These are phyloP conservation scores for Hippocampus kuda DNA, from an alignment of 2,797 vertebrate species.

Conservation along the genomic window DNA sequence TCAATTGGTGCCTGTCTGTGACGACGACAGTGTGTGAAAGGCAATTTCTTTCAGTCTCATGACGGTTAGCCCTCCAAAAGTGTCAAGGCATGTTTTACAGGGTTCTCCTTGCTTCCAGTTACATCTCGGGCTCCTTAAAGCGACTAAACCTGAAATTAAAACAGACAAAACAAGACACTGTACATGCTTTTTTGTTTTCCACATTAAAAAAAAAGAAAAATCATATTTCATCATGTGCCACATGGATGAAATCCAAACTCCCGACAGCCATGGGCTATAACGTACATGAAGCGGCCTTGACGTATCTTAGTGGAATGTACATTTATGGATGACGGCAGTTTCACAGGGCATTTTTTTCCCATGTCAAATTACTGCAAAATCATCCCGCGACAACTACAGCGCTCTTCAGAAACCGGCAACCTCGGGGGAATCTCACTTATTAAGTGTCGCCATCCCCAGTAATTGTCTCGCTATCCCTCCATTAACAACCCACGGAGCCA, in stretches of 20 bases:
- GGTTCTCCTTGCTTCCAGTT: slow-evolving; percentile 41
- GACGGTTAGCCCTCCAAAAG: slow-evolving; percentile 16
- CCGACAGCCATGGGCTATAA: slow-evolving; percentile 5
- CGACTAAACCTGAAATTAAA: slow-evolving; percentile 39
- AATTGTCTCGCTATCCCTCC: slow-evolving; percentile 31
- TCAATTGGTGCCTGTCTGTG: slow-evolving; percentile 21
- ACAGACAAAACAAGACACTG: slow-evolving; percentile 18
- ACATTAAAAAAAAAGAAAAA: slow-evolving; percentile 6
- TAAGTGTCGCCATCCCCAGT: slow-evolving; percentile 21
- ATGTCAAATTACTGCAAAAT: slow-evolving; percentile 8
- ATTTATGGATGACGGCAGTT: slow-evolving; percentile 15
- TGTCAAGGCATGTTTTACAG: slow-evolving; percentile 56
- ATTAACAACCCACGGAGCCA: slow-evolving; percentile 18
- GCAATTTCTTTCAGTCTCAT: slow-evolving; percentile 18
- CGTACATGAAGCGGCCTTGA: slow-evolving; percentile 17
- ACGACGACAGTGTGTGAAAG: slow-evolving; percentile 18
- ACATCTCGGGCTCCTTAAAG: slow-evolving; percentile 46
- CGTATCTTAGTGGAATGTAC: slow-evolving; percentile 4
- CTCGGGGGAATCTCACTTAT: slow-evolving; percentile 13
- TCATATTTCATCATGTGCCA: background rate
- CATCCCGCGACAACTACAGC: slow-evolving; percentile 14
- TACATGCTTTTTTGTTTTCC: slow-evolving; percentile 15
- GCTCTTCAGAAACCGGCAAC: slow-evolving; percentile 17
- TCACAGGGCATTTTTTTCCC: slow-evolving; percentile 7
- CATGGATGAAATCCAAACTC: slow-evolving; percentile 12